Conservation (phyloP, 2,888 invertebrate species). For the Tetragonula carbonaria region DNA sequence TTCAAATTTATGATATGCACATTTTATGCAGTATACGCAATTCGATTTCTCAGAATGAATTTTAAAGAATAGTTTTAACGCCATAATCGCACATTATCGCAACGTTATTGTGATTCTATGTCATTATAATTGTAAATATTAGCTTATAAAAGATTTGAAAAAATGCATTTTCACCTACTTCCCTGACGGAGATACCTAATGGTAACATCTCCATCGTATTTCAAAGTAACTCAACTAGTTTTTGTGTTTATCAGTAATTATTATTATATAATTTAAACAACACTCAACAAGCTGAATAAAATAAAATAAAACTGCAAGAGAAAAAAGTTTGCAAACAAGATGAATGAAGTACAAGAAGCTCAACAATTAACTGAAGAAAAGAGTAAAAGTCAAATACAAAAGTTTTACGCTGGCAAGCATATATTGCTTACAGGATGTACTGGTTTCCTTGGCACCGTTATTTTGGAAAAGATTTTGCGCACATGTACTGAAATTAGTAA, state of each 20-base stretch:
- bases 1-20: neutral
- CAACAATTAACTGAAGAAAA: neutral
- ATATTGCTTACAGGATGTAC: constrained; percentile 74
- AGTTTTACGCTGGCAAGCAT: constrained; percentile 71
- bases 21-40: too few species aligned
- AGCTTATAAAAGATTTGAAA: neutral
- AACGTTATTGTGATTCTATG: neutral
- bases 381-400: constrained; percentile 49
- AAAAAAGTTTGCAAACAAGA: neutral
- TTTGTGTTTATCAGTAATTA: neutral
- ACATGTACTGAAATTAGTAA: constrained; percentile 68
- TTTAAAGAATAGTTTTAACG: neutral
- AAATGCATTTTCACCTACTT: neutral
- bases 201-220: neutral
- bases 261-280: neutral
- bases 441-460: constrained; percentile 70
- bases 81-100: rapidly evolving
- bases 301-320: neutral
- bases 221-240: neutral
- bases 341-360: neutral
- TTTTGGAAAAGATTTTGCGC: constrained; percentile 74
- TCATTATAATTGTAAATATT: neutral
- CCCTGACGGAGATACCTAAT: neutral
- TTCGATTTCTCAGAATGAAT: too few species aligned
- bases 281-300: neutral